phyloP scores from a whole-genome alignment of 35 echinoderm and acorn worm species.

The Patiria miniata region DNA sequence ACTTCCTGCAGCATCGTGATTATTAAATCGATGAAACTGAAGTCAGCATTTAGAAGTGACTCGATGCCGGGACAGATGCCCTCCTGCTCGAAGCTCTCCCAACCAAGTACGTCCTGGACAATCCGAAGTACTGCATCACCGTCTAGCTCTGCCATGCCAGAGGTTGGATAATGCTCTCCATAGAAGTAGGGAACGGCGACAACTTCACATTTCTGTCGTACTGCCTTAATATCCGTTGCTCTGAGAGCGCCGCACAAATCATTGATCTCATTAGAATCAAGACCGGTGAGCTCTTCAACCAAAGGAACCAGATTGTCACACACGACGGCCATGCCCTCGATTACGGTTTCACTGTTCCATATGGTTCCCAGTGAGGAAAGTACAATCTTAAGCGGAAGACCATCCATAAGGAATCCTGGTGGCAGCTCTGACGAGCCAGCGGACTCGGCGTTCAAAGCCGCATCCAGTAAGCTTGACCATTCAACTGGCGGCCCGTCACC shows the following conservation, averaged over 20 bases:
- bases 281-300: background rate
- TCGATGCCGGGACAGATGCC: background rate
- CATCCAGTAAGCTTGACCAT: background rate
- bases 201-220: constrained; percentile 47
- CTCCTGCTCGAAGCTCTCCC: constrained; percentile 40
- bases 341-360: background rate
- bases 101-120: background rate
- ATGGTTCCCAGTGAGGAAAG: background rate
- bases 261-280: background rate
- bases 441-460: background rate
- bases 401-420: background rate
- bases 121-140: constrained; percentile 18
- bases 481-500: background rate
- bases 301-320: background rate
- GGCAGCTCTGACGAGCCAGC: background rate
- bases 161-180: constrained; percentile 20
- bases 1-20: constrained; percentile 17
- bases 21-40: constrained; percentile 7
- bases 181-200: constrained; percentile 30
- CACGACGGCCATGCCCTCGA: background rate
- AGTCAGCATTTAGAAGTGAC: constrained; percentile 42
- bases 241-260: background rate
- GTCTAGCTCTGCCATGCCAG: constrained; percentile 38
- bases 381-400: background rate
- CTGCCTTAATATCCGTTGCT: background rate